These are phyloP conservation scores for Lordiphosa fenestrarum DNA, from an alignment of 2,888 invertebrate genomes.

Conservation along the genomic window DNA sequence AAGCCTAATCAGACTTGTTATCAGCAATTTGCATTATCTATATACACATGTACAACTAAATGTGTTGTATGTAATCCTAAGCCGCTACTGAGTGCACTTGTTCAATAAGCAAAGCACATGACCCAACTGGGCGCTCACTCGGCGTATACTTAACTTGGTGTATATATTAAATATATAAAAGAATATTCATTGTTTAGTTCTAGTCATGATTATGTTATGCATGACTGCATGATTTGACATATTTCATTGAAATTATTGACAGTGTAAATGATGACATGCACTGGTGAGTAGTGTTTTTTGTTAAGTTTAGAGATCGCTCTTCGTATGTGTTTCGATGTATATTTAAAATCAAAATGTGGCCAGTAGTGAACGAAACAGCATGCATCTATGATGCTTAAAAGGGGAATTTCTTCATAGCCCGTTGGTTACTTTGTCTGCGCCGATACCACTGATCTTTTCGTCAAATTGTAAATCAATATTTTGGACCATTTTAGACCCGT, in stretches of 20 bases:
- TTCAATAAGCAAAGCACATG: slow-evolving; percentile 17
- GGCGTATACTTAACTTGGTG: slow-evolving; percentile 27
- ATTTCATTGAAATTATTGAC: slow-evolving; percentile 6
- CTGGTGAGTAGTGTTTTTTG: background rate
- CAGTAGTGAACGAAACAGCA: too few species aligned
- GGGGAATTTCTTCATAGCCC: too few species aligned
- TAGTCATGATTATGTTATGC: slow-evolving; percentile 23
- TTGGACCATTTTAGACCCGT: too few species aligned
- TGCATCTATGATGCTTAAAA: too few species aligned
- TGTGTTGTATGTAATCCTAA: slow-evolving; percentile 22
- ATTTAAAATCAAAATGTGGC: too few species aligned
- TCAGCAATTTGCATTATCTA: slow-evolving; percentile 22
- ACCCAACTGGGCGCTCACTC: background rate
- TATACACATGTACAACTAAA: background rate
- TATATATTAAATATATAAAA: slow-evolving; percentile 1
- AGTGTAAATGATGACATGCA: slow-evolving; percentile 3
- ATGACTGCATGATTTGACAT: slow-evolving; percentile 15
- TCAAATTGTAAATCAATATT: too few species aligned
- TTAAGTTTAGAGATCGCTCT: too few species aligned
- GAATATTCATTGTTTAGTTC: background rate
- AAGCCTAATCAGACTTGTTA: slow-evolving; percentile 28
- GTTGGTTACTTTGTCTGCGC: too few species aligned
- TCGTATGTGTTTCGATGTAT: too few species aligned
- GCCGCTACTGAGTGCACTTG: slow-evolving; percentile 30
- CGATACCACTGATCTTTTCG: too few species aligned